Base-by-base conservation (phyloP, 2,113 vertebrate genomes). In the Sturnus vulgaris region DNA sequence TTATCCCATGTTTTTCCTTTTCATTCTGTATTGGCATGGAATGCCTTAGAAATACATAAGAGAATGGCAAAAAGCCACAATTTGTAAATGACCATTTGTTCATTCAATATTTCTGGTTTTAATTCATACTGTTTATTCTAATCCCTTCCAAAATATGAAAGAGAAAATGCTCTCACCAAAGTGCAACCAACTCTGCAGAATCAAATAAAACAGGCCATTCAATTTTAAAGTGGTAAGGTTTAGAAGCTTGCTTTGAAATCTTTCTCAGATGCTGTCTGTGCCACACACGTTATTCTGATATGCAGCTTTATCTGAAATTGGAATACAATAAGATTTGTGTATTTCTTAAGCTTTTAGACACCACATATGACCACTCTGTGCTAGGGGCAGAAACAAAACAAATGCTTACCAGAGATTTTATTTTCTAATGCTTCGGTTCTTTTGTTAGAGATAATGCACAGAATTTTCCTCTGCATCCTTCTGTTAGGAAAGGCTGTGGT, bases 1-100 rank as follows among this genome's bases (percentile, higher is more conserved):
- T 83, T 80, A 50, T 31, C 19, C 16, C 65, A 2, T 28, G 3
- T 20, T 44, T 30, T 89, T 59, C 4, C 8, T 68, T 80, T 72
- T 63, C 55, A n/a, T 40, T 33, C 21, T 56, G 0, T 30, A 11
- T 73, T 73, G 40, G 3, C 7, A 53, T 7, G 61, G 4, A 79
- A 46, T 59, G 13, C 2, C 7, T 63, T 37, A 90, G 53, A 87
- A 85, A 59, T 50, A 11, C 2, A 3, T 59, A 56, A 31, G 15
- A 66, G 2, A 13, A 68, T 50, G 11, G 7, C 5, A 86, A 80
- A 76, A 39, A n/a, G 0, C 5, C 9, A 1, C 8, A n/a, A 8
- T 37, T 63, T 59, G 7, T 37, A 77, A 89, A 76, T 42, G 7
- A 65, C 1, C 2, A 2, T 6, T 24, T 82, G 3, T 37, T 72